Base-by-base conservation (phyloP, 92 coral and sea anemone genomes). In the Actinernus sp. region DNA sequence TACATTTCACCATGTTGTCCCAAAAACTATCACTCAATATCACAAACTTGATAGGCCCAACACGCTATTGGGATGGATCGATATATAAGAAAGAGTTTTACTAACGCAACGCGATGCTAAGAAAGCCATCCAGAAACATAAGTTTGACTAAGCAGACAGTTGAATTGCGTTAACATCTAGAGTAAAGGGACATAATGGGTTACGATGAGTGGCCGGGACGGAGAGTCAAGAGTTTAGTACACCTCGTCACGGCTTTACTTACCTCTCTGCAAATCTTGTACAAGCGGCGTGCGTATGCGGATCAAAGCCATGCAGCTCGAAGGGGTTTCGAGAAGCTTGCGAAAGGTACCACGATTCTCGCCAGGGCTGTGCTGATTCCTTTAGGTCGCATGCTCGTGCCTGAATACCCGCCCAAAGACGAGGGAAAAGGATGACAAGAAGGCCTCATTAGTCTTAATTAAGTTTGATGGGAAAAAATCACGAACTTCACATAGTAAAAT, bases 321-420 rank as follows among this genome's bases (percentile, higher is more conserved):
- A 81, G 9, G 97, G 92, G 45, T 71, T 81, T 31, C 97, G 70
- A 21, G 96, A 12, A 9, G 99, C 87, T 49, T 84, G 91, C 6
- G 88, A 79, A 1, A 87, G 73, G 56, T 89, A 95, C 87, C 90
- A 92, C 3, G 99, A 80, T 46, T 93, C 96, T 37, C 96, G 54
- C 87, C 94, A 81, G 22, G 68, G 80, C 40, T 69, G 79, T 17
- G 83, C 43, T 25, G 79, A 31, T 32, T 95, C 99, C 39, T 95
- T 95, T 31, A 95, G 53, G 72, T 95, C 97, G 58, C 97, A 93
- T 47, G 97, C 90, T 67, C 99, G 67, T 22, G 97, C 85, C 99
- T 90, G 70, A 51, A 64, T 23, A 13, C 52, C 65, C 34, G 33
- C 8, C 48, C 61, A 26, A 16, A 30, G 41, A 34, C 27, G 58